Base-by-base conservation (phyloP, 1,140 invertebrate species). In the Zaprionus ornatus region DNA sequence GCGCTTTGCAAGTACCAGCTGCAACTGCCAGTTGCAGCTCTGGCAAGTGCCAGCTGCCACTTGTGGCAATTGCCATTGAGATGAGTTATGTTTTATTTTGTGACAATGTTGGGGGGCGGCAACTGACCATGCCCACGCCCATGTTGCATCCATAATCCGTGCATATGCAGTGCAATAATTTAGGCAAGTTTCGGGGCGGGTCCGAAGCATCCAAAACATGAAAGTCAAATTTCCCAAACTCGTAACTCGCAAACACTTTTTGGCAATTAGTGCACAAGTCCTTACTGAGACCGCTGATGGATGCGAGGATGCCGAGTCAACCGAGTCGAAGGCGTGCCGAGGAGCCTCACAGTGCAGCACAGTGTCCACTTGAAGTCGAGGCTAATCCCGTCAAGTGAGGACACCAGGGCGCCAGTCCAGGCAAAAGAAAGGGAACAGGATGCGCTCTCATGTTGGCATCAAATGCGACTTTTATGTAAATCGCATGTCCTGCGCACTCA, bases 171-270 rank as follows among this genome's bases (percentile, higher is more conserved):
- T 9, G 17, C 21, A 12, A 62, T 86, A 82, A 86, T 75, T 85
- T 73, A 71, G 52, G n/a, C 52, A 12, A n/a, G 25, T 29, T 52
- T 37, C 27, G 21, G 54, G 84, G 80, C 79, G 85, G 67, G 42
- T 60, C 79, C 69, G 17, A 81, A 81, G 79, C 85, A 90, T 88
- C 82, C 81, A 88, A 88, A 88, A 88, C 85, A 88, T 79, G 86
- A 79, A 88, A 88, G 90, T 88, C 85, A 90, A 90, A 88, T 90
- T 88, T 88, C 84, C 65, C 29, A 12, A 55, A 6, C 56, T 25
- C 17, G 1, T 21, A 57, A 37, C 45, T 54, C 10, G 15, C 57
- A 55, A 64, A 71, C 74, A 72, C 56, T 65, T 76, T 73, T 74
- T 73, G 69, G 70, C 70, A 77, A 77, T 74, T 74, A 77, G 63